Evolutionary conservation across 1,140 invertebrate genomes (phyloP).

Genomic region (Chelonus insularis): DNA sequence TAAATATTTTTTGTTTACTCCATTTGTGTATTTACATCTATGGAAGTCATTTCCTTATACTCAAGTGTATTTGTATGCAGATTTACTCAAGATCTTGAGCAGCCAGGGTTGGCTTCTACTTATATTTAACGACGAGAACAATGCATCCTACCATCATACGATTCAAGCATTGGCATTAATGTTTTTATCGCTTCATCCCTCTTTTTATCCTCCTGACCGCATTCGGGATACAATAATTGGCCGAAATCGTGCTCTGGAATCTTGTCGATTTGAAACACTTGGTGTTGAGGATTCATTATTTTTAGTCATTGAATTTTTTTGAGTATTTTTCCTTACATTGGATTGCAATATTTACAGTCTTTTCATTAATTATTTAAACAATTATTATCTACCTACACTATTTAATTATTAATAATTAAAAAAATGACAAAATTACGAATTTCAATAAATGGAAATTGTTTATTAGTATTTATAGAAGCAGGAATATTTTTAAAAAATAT

Average conservation of each 20-base stretch:
- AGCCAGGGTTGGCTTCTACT: neutral
- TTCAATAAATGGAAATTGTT: neutral
- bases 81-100: conserved; percentile 4
- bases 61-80: conserved; percentile 21
- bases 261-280: neutral
- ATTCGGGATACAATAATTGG: neutral
- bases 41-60: conserved; percentile 43
- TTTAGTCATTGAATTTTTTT: neutral
- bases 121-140: conserved; percentile 26
- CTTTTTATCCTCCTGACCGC: neutral
- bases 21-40: conserved; percentile 39
- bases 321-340: neutral
- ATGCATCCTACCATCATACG: neutral
- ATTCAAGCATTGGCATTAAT: conserved; percentile 6
- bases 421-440: neutral
- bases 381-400: too few relatives aligned
- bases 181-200: conserved; percentile 23
- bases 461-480: neutral
- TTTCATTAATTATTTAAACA: too few relatives aligned
- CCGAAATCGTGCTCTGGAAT: neutral
- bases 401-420: too few relatives aligned
- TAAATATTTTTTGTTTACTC: neutral
- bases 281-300: neutral
- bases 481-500: too few relatives aligned
- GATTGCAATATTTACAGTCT: too few relatives aligned